These are phyloP conservation scores for Rhagonycha fulva DNA, from an alignment of 2,888 invertebrate species.

Conservation along the genomic window DNA sequence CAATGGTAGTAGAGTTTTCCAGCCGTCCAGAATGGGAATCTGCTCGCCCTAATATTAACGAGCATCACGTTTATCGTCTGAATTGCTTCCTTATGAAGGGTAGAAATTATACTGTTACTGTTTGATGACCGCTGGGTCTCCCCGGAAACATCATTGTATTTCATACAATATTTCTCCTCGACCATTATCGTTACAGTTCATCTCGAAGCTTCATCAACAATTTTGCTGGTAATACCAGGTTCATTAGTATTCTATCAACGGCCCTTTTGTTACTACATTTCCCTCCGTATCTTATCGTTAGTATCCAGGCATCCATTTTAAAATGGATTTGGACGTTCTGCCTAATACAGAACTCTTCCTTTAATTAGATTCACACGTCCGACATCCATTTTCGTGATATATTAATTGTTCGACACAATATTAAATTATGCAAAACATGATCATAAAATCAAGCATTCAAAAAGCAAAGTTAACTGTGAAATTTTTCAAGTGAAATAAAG, in stretches of 20 bases:
- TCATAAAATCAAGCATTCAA: not conserved
- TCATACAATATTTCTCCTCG: not conserved
- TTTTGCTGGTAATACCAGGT: not conserved
- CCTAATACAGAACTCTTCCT: not conserved
- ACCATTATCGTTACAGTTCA: not conserved
- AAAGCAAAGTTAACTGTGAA: not conserved
- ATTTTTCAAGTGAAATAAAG: not conserved
- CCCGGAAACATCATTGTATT: not conserved
- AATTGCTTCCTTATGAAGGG: not conserved
- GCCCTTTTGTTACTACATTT: not conserved
- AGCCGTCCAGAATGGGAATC: not conserved
- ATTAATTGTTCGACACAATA: not conserved
- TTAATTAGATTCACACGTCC: not conserved
- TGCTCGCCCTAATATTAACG: not conserved
- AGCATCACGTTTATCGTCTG: not conserved
- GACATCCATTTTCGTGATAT: not conserved
- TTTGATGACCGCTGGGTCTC: not conserved
- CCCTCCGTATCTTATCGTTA: not conserved
- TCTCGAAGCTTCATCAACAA: not conserved
- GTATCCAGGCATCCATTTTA: not conserved
- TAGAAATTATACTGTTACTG: not conserved
- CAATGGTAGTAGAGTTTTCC: not conserved
- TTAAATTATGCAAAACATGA: constrained; percentile 1
- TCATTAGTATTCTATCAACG: not conserved
- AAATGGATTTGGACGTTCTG: not conserved